Base-by-base conservation (phyloP, 2,113 vertebrate genomes). In the Aegithalos caudatus region DNA sequence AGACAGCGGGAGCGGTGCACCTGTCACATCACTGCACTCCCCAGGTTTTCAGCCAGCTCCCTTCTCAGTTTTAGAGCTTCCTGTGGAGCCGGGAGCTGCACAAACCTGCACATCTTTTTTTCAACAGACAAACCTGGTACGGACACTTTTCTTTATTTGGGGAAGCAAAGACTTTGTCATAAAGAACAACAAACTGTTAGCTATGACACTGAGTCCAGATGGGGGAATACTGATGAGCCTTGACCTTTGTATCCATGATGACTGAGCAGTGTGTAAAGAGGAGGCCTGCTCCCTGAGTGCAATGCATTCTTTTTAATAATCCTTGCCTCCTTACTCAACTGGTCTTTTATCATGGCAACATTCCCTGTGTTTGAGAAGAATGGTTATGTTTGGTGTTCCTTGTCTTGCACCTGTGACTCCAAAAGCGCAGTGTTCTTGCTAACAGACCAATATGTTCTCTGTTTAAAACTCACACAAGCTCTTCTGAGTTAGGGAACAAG, bases 1-100 rank as follows among this genome's bases (percentile, higher is more conserved):
- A 74, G 72, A 37, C 1, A 38, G 60, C 2, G 0, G 33, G 4
- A 40, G 40, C 14, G 15, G 15, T 1, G 7, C 14, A 5, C 7
- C n/a, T 21, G 50, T 35, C 35, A 42, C 2, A 0, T 27, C 78
- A 7, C 53, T 40, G 81, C 53, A 5, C 24, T 57, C 14, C 35
- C 48, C 31, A 12, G 45, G 31, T 57, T 56, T 51, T 69, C 71
- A 69, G n/a, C 29, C 71, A 48, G 40, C 42, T 86, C 62, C 40
- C 7, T 24, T 38, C 53, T 66, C 62, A 19, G 44, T 29, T 73
- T 83, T 37, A 25, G 56, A 92, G 24, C 45, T 88, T 84, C 58
- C 70, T 47, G 35, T 27, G 13, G 27, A 84, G 48, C n/a, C 56
- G 40, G 56, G 48, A 91, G 48, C 42, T 64, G 37, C 2, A 22